phyloP scores from a whole-genome alignment of 2,888 invertebrate species.

The Agrotis segetum region DNA sequence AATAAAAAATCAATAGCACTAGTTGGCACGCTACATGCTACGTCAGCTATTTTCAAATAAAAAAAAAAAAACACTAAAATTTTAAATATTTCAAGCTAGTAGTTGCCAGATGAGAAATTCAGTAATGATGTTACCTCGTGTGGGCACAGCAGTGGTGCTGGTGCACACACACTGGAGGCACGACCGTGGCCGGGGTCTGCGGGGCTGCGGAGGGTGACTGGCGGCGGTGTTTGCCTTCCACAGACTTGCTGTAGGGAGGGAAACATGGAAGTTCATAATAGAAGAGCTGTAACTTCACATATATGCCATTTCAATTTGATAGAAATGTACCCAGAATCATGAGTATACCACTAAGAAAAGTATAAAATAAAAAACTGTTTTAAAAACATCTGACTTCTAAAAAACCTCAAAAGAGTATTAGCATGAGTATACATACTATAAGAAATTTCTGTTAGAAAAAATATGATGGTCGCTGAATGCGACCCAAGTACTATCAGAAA shows the following conservation, averaged over 20 bases:
- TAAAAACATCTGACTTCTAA: no score
- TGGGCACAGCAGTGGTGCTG: constrained; percentile 21
- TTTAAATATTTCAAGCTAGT: background rate
- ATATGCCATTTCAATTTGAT: background rate
- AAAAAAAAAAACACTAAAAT: background rate
- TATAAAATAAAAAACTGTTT: no score
- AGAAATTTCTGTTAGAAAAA: no score
- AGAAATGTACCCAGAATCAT: background rate
- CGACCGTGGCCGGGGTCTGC: background rate
- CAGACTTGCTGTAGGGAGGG: background rate
- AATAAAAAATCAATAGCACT: background rate
- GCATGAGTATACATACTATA: no score
- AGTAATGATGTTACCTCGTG: background rate
- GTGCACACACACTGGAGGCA: background rate
- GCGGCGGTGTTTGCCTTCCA: background rate
- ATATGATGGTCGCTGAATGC: no score
- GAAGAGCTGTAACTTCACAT: background rate
- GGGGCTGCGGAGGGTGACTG: background rate
- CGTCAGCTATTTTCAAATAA: background rate
- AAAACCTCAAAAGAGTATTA: no score
- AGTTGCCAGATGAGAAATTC: background rate
- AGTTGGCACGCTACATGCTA: background rate
- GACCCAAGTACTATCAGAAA: no score
- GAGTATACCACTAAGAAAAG: no score
- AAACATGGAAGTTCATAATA: background rate